Evolutionary conservation across 2,113 vertebrate genomes (phyloP), one percentile per base, ranked within the genome.

Genomic region (Toxotes chatareus): DNA sequence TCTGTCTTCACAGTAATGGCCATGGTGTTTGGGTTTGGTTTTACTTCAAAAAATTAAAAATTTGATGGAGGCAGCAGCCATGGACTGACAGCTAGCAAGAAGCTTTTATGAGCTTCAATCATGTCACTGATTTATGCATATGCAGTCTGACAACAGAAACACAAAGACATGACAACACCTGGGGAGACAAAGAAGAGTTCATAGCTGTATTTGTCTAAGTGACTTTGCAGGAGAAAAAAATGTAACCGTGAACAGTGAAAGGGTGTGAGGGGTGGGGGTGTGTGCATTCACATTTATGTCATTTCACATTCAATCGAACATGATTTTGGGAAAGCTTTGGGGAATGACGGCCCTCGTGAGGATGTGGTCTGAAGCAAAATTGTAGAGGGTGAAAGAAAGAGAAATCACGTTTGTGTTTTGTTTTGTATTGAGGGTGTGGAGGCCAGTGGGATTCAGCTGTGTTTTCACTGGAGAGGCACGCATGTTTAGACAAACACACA

Each of bases 381-480:
- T 40, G 16, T 12, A 21, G 53, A 34, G 53, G 21, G 31, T 27
- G 27, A 55, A 61, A 2, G 0, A 27, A 55, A 59, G n/a, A 27
- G 51, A 40, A 40, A 67, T 1, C 4, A 1, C 40, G 53, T 56
- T 21, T 44, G 56, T 57, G 21, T 0, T 1, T 3, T 0, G 21
- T 36, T 36, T 19, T 47, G 67, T 85, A 60, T 51, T 40, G 3
- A 34, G 73, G 78, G 82, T 65, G 84, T 84, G 78, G 60, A 73
- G 56, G 38, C 38, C 47, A 56, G 70, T 2, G 63, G 19, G 44
- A 21, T 23, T 66, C 47, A 42, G 55, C 32, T 64, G 14, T 64
- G 68, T 63, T 83, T 88, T 79, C 38, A 69, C 23, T 63, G 36
- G n/a, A 76, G 23, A 69, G 67, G 34, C 70, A 47, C 53, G 66